Evolutionary conservation across 2,797 vertebrate species (phyloP).

Genomic region (Erithacus rubecula): DNA sequence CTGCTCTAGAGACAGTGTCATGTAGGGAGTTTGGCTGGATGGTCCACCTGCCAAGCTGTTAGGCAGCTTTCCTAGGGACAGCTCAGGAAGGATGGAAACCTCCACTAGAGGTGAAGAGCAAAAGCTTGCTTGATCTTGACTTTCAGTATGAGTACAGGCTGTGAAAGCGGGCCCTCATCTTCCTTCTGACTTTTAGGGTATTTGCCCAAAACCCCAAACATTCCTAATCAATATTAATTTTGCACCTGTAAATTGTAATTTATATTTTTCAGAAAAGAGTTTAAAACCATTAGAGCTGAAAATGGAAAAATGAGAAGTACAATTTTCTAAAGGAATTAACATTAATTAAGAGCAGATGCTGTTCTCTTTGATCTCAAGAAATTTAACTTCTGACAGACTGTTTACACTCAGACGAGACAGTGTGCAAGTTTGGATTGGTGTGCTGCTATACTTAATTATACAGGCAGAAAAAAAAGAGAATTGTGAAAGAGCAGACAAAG

Average conservation of each 20-base stretch:
- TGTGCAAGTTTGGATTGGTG: background rate
- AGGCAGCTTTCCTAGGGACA: background rate
- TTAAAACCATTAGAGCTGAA: background rate
- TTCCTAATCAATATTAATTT: background rate
- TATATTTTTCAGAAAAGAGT: background rate
- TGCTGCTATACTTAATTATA: background rate
- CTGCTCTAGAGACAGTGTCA: rapidly evolving
- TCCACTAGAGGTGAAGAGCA: background rate
- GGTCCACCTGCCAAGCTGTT: rapidly evolving
- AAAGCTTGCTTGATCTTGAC: background rate
- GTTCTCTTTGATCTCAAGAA: background rate
- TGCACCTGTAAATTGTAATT: background rate
- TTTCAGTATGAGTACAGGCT: background rate
- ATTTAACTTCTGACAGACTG: background rate
- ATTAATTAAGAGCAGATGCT: slow-evolving; percentile 38
- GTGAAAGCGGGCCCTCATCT: background rate
- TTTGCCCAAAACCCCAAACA: background rate
- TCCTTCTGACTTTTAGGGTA: background rate
- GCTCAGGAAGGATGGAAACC: background rate
- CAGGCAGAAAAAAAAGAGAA: background rate
- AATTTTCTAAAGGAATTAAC: slow-evolving; percentile 5
- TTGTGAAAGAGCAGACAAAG: background rate
- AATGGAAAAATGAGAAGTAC: background rate
- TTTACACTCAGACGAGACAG: background rate
- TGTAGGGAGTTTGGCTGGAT: background rate